A percentile compares a stretch with the other conserved stretches of the same genome.
phyloP scores from a whole-genome alignment of 2,113 vertebrate species.

The Chaetodon trifascialis region DNA sequence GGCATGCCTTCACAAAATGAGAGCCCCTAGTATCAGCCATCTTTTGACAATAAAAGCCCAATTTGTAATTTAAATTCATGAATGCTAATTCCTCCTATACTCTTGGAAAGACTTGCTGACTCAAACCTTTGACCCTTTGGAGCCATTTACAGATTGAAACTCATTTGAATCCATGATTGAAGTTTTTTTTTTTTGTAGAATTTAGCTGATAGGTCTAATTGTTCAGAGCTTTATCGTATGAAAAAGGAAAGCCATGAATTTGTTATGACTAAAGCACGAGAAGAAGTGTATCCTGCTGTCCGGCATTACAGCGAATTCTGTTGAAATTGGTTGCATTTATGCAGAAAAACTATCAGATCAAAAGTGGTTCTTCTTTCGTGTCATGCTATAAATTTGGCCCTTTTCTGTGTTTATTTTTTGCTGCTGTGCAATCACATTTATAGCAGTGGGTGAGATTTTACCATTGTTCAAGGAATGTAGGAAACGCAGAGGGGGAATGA shows the following conservation, averaged over 20 bases:
- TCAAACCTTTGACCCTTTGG: conserved; percentile 23
- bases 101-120: conserved; percentile 33
- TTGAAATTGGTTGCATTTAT: background rate
- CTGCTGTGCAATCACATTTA: background rate
- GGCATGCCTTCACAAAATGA: conserved; percentile 20
- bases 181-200: background rate
- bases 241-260: background rate
- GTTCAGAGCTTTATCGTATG: background rate
- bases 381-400: background rate
- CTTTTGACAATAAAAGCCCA: conserved; percentile 48
- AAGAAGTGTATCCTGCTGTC: background rate
- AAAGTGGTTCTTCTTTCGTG: background rate
- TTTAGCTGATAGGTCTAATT: too few species aligned
- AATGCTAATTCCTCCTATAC: conserved; percentile 42
- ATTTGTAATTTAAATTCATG: conserved; percentile 48
- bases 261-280: background rate
- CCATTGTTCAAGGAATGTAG: background rate
- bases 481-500: background rate
- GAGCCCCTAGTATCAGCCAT: conserved; percentile 16
- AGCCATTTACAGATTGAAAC: conserved; percentile 26
- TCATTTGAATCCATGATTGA: conserved; percentile 30
- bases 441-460: background rate
- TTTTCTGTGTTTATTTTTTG: background rate
- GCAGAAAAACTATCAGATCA: background rate
- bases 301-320: background rate